Percentiles rank a stretch among this genome's conserved stretches.
These are phyloP conservation scores for Platycheirus albimanus DNA, from an alignment of 2,888 invertebrate species.

Conservation along the genomic window DNA sequence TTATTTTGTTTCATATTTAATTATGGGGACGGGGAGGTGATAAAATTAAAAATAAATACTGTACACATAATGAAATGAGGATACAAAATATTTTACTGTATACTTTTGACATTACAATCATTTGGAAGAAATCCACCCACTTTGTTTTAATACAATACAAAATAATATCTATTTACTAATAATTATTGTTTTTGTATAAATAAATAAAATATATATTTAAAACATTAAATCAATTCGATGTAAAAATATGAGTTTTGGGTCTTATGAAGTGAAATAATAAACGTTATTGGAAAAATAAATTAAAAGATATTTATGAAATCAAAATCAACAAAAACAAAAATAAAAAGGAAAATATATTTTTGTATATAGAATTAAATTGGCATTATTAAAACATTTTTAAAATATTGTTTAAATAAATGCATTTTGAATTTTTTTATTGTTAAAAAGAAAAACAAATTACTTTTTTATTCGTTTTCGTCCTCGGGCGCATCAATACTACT, in stretches of 20 bases:
- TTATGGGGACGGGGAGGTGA: too few species aligned
- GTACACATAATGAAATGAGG: constrained; percentile 54
- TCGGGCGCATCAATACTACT: constrained; percentile 64
- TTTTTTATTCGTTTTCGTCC: constrained; percentile 67
- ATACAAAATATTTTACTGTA: constrained; percentile 69
- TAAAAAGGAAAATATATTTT: constrained; percentile 40
- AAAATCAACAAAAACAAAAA: constrained; percentile 30
- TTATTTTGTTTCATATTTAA: too few species aligned
- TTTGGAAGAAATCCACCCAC: constrained; percentile 58
- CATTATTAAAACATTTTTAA: constrained; percentile 36
- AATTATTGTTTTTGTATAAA: constrained; percentile 8
- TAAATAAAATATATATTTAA: too few species aligned
- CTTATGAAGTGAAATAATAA: constrained; percentile 42
- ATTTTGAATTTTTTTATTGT: constrained; percentile 45
- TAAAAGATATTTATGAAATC: constrained; percentile 12
- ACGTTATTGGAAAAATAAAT: constrained; percentile 18
- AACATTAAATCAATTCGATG: constrained; percentile 51
- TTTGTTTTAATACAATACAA: constrained; percentile 50
- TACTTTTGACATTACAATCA: constrained; percentile 69
- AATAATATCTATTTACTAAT: constrained; percentile 22
- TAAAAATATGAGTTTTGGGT: constrained; percentile 29
- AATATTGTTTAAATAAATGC: constrained; percentile 43
- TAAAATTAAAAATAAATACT: constrained; percentile 42
- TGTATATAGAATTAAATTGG: constrained; percentile 34
- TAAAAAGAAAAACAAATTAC: constrained; percentile 61